phyloP scores from a whole-genome alignment of 2,888 invertebrate genomes.

The Caenorhabditis sinica region DNA sequence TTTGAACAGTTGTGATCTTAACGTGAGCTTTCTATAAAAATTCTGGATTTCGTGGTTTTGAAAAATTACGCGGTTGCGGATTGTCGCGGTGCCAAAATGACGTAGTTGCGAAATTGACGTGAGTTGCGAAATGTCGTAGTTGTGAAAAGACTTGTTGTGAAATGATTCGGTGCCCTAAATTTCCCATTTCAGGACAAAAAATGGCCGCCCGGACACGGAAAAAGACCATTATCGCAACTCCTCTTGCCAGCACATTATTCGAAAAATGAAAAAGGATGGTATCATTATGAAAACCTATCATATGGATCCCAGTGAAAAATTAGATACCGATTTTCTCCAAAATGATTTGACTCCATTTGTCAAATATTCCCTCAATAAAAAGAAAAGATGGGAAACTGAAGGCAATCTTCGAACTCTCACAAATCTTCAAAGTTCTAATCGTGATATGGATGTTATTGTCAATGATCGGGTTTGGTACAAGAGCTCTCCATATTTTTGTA shows the following conservation, averaged over 20 bases:
- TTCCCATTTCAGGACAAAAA: constrained; percentile 43
- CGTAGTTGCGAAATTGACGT: too few species aligned
- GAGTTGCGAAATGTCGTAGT: too few species aligned
- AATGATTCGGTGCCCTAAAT: background rate
- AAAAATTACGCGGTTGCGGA: too few species aligned
- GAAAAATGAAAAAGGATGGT: constrained; percentile 3
- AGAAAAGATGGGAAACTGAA: constrained; percentile 19
- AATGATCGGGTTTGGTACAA: constrained; percentile 7
- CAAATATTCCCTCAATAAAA: constrained; percentile 25
- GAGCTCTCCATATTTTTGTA: constrained; percentile 3
- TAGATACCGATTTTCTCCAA: background rate
- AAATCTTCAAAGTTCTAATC: background rate
- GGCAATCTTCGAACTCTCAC: background rate
- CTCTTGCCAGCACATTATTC: constrained; percentile 11
- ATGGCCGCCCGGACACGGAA: constrained; percentile 30
- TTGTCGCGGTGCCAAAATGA: too few species aligned
- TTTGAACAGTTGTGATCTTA: too few species aligned
- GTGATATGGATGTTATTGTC: constrained; percentile 5
- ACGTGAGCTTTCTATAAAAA: too few species aligned
- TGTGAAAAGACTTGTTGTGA: too few species aligned
- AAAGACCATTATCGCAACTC: constrained; percentile 15
- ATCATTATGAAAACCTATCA: constrained; percentile 24
- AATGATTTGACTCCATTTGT: constrained; percentile 19
- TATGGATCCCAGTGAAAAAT: constrained; percentile 18
- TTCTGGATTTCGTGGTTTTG: too few species aligned